These are phyloP conservation scores for Pinctada fucata DNA, from an alignment of 2,888 invertebrate species.

Conservation along the genomic window DNA sequence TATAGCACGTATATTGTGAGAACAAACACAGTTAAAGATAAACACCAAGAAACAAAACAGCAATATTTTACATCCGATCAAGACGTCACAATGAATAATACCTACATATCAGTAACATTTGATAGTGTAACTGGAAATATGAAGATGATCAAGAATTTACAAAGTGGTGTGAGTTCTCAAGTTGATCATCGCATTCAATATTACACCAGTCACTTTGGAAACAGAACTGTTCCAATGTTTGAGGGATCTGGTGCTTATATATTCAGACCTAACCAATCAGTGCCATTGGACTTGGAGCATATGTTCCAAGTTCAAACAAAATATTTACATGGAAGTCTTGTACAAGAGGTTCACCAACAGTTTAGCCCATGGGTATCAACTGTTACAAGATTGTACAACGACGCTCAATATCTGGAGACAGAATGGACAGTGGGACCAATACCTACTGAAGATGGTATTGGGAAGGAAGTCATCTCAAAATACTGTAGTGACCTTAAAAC, in stretches of 20 bases:
- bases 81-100: too few relatives aligned
- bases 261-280: slow-evolving; percentile 75
- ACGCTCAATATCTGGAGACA: slow-evolving; percentile 78
- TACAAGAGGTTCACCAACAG: slow-evolving; percentile 86
- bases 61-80: too few relatives aligned
- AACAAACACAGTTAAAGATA: slow-evolving; percentile 54
- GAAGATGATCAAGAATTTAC: slow-evolving; percentile 77
- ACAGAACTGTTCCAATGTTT: slow-evolving; percentile 81
- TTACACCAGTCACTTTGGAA: slow-evolving; percentile 82
- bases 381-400: slow-evolving; percentile 69
- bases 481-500: slow-evolving; percentile 81
- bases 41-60: too few relatives aligned
- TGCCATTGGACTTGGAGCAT: not conserved
- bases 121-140: slow-evolving; percentile 81
- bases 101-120: slow-evolving; percentile 77
- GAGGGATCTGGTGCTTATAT: slow-evolving; percentile 96
- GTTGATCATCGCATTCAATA: slow-evolving; percentile 83
- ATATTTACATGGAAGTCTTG: slow-evolving; percentile 76
- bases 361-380: slow-evolving; percentile 81
- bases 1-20: slow-evolving; percentile 72
- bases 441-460: slow-evolving; percentile 77
- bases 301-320: too few relatives aligned
- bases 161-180: slow-evolving; percentile 56
- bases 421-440: slow-evolving; percentile 82
- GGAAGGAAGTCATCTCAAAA: slow-evolving; percentile 89